phyloP scores from a whole-genome alignment of 2,797 vertebrate species.

The Galagoides demidoff region DNA sequence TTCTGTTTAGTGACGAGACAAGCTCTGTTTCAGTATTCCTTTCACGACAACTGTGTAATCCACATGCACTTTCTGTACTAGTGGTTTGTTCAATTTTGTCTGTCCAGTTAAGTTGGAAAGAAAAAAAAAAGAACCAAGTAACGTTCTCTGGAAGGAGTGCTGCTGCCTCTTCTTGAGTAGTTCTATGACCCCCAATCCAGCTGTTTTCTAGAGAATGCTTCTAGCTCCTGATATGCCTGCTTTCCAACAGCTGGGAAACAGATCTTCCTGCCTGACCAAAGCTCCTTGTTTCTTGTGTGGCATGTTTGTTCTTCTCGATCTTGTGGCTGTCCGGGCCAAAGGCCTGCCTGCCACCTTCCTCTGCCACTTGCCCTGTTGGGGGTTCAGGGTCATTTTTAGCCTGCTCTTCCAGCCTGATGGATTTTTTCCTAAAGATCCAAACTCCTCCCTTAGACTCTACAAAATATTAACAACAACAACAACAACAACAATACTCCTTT shows the following conservation, averaged over 20 bases:
- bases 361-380: background rate
- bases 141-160: slow-evolving; percentile 52
- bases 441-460: background rate
- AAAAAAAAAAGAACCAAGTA: slow-evolving; percentile 41
- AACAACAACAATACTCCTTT: background rate
- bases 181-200: slow-evolving; percentile 60
- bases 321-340: slow-evolving; percentile 37
- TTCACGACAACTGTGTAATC: slow-evolving; percentile 69
- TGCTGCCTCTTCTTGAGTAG: slow-evolving; percentile 56
- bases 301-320: slow-evolving; percentile 83
- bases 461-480: background rate
- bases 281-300: slow-evolving; percentile 88
- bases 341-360: background rate
- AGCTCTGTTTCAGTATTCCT: slow-evolving; percentile 67
- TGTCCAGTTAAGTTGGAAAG: slow-evolving; percentile 70
- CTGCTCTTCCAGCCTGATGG: background rate
- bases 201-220: slow-evolving; percentile 64
- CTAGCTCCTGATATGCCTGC: slow-evolving; percentile 40
- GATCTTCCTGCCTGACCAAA: slow-evolving; percentile 89
- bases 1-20: slow-evolving; percentile 36
- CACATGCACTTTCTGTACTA: slow-evolving; percentile 40
- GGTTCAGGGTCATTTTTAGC: slow-evolving; percentile 36
- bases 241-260: slow-evolving; percentile 75
- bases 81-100: slow-evolving; percentile 75
- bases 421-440: background rate